phyloP scores from a whole-genome alignment of 2,888 invertebrate species.

The Phengaris alcon region DNA sequence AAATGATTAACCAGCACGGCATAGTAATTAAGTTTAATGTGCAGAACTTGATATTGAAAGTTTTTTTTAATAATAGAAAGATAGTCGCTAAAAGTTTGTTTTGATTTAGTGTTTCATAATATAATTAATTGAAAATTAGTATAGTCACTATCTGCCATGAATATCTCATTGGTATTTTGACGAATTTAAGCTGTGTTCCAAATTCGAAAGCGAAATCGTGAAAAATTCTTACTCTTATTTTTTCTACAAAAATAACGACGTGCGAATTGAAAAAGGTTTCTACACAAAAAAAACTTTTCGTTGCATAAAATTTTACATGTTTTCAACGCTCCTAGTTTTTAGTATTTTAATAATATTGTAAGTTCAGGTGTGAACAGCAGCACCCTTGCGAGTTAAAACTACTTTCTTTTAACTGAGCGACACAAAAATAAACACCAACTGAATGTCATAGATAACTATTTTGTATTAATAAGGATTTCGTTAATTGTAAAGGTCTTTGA shows the following conservation, averaged over 20 bases:
- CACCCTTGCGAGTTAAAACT: not conserved
- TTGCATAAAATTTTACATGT: not conserved
- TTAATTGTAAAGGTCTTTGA: not conserved
- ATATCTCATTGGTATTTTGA: too few relatives aligned
- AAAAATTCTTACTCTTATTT: not conserved
- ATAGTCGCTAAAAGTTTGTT: too few relatives aligned
- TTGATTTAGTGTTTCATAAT: too few relatives aligned
- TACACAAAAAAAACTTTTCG: constrained; percentile 13
- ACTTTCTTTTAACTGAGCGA: not conserved
- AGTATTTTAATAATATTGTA: not conserved
- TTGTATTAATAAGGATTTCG: not conserved
- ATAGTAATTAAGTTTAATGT: not conserved
- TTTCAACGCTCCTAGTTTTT: not conserved
- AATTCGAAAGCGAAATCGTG: not conserved
- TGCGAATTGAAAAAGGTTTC: not conserved
- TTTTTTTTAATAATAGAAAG: not conserved
- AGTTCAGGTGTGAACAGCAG: constrained; percentile 8
- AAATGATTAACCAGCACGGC: not conserved
- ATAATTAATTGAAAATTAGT: too few relatives aligned
- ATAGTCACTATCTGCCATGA: too few relatives aligned
- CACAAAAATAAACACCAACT: not conserved
- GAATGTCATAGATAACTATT: not conserved
- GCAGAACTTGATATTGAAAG: not conserved
- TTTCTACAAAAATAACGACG: not conserved
- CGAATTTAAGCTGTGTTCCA: not conserved